Conservation (phyloP, 2,888 invertebrate genomes). For the Alsophila aescularia region DNA sequence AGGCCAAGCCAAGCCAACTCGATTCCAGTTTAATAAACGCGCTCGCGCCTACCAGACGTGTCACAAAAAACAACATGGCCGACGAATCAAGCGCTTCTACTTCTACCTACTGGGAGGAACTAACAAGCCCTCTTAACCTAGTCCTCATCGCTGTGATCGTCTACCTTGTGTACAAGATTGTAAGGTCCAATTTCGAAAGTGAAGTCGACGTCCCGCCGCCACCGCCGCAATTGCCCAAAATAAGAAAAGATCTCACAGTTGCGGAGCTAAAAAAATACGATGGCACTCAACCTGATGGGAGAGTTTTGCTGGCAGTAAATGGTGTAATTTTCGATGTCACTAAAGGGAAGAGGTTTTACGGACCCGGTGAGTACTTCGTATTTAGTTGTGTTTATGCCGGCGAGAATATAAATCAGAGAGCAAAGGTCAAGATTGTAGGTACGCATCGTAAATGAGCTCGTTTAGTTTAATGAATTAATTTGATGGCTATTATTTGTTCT, state of each 20-base stretch:
- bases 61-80: conserved; percentile 39
- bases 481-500: conserved; percentile 8
- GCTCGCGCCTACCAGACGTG: conserved; percentile 46
- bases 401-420: conserved; percentile 28
- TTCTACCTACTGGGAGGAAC: conserved; percentile 72
- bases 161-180: conserved; percentile 86
- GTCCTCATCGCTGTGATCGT: conserved; percentile 68
- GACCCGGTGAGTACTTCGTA: conserved; percentile 89
- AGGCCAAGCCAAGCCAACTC: too few species aligned
- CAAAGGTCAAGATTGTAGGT: conserved; percentile 36
- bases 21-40: conserved; percentile 35
- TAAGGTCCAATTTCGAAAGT: conserved; percentile 77
- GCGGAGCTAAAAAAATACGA: conserved; percentile 93
- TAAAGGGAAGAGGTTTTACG: conserved; percentile 94
- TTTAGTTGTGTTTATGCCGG: conserved; percentile 30
- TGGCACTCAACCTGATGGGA: conserved; percentile 93
- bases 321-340: conserved; percentile 98
- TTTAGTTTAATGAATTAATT: conserved; percentile 13
- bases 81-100: conserved; percentile 49
- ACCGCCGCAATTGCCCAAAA: conserved; percentile 88
- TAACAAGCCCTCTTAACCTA: conserved; percentile 73
- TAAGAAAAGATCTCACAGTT: conserved; percentile 95
- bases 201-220: conserved; percentile 64
- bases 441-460: conserved; percentile 14
- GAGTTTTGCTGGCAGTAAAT: conserved; percentile 96